Evolutionary conservation across 1,140 invertebrate genomes (phyloP).

Genomic region (Pseudachorutes palmiensis): DNA sequence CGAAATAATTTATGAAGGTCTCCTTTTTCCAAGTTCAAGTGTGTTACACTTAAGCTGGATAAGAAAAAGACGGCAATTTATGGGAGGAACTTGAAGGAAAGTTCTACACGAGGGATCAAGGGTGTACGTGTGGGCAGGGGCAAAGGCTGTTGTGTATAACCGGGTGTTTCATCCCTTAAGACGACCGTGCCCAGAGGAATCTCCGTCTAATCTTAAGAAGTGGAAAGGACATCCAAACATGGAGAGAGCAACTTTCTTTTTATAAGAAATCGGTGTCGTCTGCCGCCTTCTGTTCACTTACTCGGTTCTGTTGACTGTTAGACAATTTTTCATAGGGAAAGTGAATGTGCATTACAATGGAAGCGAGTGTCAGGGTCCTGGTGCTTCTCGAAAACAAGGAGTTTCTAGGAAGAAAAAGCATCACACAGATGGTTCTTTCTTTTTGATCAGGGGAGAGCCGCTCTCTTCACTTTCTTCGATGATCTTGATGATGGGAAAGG

Average conservation of each 20-base stretch:
- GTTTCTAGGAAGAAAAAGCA: not conserved
- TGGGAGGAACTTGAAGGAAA: not conserved
- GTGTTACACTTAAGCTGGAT: not conserved
- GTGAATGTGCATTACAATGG: not conserved
- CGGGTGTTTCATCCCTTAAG: not conserved
- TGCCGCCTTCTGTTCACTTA: not conserved
- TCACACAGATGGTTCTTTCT: not conserved
- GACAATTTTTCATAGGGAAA: not conserved
- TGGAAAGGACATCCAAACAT: not conserved
- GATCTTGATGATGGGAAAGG: not conserved
- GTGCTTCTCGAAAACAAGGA: too few species aligned
- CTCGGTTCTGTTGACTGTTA: not conserved
- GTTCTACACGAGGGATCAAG: too few species aligned
- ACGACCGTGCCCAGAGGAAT: not conserved
- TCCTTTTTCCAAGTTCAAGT: conserved; percentile 15
- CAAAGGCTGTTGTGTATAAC: not conserved
- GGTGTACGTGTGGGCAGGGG: too few species aligned
- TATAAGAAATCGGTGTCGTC: too few species aligned
- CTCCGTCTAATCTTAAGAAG: conserved; percentile 2
- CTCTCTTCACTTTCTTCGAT: not conserved
- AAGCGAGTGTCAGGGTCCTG: not conserved
- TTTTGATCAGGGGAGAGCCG: not conserved
- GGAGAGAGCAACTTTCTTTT: not conserved
- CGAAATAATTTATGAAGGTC: conserved; percentile 10
- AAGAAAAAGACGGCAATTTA: not conserved